Base-by-base conservation (phyloP, 2,888 invertebrate species). In the Cosmorhoe ocellata region DNA sequence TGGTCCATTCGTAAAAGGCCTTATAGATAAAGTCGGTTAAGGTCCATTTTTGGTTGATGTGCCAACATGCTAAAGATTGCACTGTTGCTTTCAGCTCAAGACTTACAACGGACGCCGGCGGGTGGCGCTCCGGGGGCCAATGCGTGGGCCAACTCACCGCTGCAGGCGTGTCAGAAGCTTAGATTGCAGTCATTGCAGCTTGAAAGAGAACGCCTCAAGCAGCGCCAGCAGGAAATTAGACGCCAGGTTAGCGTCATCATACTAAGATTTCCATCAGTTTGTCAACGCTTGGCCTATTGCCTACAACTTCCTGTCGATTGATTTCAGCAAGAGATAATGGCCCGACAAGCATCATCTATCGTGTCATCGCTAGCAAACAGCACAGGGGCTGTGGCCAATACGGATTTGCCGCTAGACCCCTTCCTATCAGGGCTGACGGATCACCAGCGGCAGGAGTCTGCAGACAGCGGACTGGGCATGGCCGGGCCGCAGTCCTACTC, bases 371-470 rank as follows among this genome's bases (percentile, higher is more conserved):
- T 87, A 51, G 75, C 84, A 32, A 84, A 64, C 57, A 81, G 81
- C 51, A 71, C 83, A 7, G 74, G 76, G 12, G 71, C 72, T 1
- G 79, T 86, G 33, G 91, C 91, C 49, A 92, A 90, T 63, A 92
- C 93, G 9, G 94, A 94, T 56, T 85, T 93, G 56, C 92, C 93
- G 0, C 87, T 94, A 87, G 96, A 96, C 81, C 96, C 96, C 54
- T 96, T 96, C 88, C 88, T 96, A 58, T 95, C 95, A 2, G 94
- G 95, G 40, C 90, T 95, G 67, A 94, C 94, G 46, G 97, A 97
- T 73, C 98, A 98, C 85, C 95, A 97, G 67, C 92, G 98, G 59
- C 98, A 98, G 84, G 98, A 98, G 85, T 97, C 97, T 8, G 97
- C 97, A 8, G 98, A 98, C 84, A 97, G 97, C 81, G 98, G 98